Evolutionary conservation across 2,113 vertebrate genomes (phyloP).

Genomic region (Pagrus major): DNA sequence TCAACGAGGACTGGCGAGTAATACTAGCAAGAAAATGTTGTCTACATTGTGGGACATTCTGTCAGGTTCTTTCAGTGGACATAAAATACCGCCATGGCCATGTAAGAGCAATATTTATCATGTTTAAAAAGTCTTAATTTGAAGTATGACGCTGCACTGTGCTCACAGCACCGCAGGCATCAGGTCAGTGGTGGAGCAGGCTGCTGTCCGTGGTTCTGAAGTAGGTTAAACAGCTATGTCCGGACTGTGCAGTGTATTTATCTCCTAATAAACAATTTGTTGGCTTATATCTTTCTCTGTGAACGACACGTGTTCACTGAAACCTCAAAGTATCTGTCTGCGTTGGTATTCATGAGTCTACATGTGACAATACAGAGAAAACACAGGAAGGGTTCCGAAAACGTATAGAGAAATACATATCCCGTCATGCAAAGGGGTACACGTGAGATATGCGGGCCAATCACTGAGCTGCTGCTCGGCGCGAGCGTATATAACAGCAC

Average conservation of each 20-base stretch:
- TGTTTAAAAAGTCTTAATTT: neutral
- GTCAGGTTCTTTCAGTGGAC: neutral
- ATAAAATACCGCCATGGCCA: too few relatives aligned
- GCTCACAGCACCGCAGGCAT: neutral
- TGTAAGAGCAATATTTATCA: neutral
- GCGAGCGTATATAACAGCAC: slow-evolving; percentile 16
- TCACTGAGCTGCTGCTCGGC: neutral
- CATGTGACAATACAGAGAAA: neutral
- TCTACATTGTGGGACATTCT: neutral
- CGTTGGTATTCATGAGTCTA: neutral
- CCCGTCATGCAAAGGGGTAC: slow-evolving; percentile 40
- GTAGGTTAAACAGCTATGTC: too few relatives aligned
- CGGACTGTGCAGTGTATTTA: neutral
- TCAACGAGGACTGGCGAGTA: neutral
- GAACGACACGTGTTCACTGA: too few relatives aligned
- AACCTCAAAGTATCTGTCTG: neutral
- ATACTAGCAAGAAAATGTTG: too few relatives aligned
- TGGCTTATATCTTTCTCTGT: rapidly evolving
- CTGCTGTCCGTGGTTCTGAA: slow-evolving; percentile 83
- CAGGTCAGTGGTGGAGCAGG: neutral
- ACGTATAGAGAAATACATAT: slow-evolving; percentile 22
- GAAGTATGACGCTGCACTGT: too few relatives aligned
- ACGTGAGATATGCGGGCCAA: slow-evolving; percentile 36
- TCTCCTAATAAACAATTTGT: neutral
- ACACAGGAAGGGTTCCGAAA: neutral